Percentiles rank a stretch among this genome's conserved stretches.
Conservation (phyloP, 2,888 invertebrate species). For the Tipula confusa region DNA sequence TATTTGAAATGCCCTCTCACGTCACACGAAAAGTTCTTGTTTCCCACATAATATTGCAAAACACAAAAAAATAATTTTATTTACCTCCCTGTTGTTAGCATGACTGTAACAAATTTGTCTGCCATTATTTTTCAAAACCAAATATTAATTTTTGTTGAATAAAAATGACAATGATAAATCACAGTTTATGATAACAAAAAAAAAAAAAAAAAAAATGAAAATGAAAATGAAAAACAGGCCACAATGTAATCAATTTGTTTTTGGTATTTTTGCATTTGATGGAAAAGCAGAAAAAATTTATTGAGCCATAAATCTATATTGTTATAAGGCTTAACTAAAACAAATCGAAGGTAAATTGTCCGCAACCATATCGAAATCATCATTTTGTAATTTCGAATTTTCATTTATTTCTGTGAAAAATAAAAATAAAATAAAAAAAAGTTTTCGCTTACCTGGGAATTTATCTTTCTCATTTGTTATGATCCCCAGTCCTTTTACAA, state of each 20-base stretch:
- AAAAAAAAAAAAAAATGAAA: no score
- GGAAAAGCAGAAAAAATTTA: neutral
- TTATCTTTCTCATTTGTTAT: constrained; percentile 21
- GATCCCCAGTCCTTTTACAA: constrained; percentile 12
- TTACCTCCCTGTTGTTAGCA: neutral
- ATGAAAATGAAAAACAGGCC: neutral
- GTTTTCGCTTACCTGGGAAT: neutral
- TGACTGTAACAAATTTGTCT: constrained; percentile 16
- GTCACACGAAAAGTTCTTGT: no score
- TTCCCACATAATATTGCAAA: neutral
- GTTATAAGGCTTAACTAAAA: neutral
- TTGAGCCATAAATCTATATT: neutral
- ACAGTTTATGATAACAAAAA: no score
- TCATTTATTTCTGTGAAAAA: no score
- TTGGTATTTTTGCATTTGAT: neutral
- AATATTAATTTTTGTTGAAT: constrained; percentile 21
- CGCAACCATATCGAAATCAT: no score
- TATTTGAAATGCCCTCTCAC: no score
- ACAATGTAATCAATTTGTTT: neutral
- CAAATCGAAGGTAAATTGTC: neutral
- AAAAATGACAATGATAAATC: constrained; percentile 25
- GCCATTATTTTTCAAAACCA: neutral
- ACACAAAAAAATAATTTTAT: neutral
- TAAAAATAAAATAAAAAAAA: neutral
- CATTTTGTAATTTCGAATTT: no score